A percentile compares a stretch with the other conserved stretches of the same genome.
Conservation (phyloP, 2,113 vertebrate genomes). For the Passer montanus region DNA sequence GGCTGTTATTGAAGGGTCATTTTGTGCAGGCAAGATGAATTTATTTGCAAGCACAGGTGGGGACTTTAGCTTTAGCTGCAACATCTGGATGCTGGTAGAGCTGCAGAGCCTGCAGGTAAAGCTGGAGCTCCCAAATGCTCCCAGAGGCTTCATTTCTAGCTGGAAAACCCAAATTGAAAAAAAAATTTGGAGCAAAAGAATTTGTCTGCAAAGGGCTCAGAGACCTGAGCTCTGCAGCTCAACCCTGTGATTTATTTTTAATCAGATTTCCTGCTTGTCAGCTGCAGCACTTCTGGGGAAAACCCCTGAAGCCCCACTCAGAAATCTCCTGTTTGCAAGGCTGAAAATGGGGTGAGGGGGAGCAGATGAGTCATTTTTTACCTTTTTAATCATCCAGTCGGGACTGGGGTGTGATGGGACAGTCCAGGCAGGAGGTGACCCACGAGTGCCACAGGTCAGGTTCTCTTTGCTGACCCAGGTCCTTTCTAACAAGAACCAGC, state of each 20-base stretch:
- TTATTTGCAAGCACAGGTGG: background rate
- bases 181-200: background rate
- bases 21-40: background rate
- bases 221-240: background rate
- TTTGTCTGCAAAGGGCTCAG: background rate
- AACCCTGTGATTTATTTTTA: background rate
- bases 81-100: background rate
- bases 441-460: background rate
- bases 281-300: background rate
- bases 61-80: background rate
- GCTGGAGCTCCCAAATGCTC: background rate
- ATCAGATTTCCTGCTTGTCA: background rate
- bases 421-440: background rate
- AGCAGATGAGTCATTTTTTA: background rate
- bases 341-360: fast-evolving
- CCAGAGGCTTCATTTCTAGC: background rate
- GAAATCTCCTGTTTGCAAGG: background rate
- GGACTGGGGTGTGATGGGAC: background rate
- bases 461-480: fast-evolving
- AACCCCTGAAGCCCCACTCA: background rate
- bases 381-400: background rate
- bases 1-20: fast-evolving
- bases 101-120: background rate
- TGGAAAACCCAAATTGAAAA: background rate
- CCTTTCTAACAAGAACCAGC: background rate